Base-by-base conservation (phyloP, 2,113 vertebrate species). In the Nematolebias whitei region DNA sequence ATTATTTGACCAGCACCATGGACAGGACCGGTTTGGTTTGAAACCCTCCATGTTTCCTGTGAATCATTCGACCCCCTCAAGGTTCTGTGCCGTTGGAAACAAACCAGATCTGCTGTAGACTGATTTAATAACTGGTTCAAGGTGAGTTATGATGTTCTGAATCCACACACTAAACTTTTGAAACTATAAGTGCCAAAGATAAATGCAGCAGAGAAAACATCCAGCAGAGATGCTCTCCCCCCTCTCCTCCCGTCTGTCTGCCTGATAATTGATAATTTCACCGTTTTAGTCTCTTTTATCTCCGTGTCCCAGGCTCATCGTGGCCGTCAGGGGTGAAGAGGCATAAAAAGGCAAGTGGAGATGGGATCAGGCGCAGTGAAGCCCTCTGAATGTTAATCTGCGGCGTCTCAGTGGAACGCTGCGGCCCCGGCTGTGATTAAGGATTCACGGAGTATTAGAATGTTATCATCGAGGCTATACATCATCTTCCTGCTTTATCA, bases 361-460 rank as follows among this genome's bases (percentile, higher is more conserved):
- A 85, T 80, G 66, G 49, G 81, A 85, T 86, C 79, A 68, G 66
- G 32, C 48, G 52, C 45, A 35, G 53, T 18, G 35, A 68, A 75
- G 70, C 40, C 45, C 52, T 76, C 51, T 4, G 41, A 78, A 72
- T 77, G 63, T 72, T 84, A 83, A 83, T 84, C 79, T 15, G 0
- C 18, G 5, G 5, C 13, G 69, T 74, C 77, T 69, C 66, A 0
- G 2, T 24, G 75, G 79, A 81, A 58, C 52, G 40, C 58, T 66
- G 75, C 9, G 0, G 68, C 71, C 68, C 12, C 69, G 75, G 71
- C 67, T 63, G 63, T 62, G 75, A 79, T 86, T 83, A 85, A 85
- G 79, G 77, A 87, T 83, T 86, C 84, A 82, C 63, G 53, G 58
- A 77, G 79, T 49, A 79, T 86, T 76, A 83, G 50, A 61, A 54